Base-by-base conservation (phyloP, 2,113 vertebrate species). In the Raja brachyura region DNA sequence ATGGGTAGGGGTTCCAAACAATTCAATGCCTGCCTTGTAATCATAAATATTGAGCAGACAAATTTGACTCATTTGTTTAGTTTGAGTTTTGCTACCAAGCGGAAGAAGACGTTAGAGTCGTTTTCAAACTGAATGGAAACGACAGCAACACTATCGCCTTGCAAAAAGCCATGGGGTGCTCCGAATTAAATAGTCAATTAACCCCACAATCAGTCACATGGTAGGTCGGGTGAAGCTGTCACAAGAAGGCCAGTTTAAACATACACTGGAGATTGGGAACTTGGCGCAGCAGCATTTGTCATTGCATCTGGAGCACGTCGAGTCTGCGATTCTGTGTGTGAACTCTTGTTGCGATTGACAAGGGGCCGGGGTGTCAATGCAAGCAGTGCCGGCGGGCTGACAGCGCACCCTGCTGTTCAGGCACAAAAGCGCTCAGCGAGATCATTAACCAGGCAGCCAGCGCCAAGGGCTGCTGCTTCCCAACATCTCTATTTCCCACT, bases 371-470 rank as follows among this genome's bases (percentile, higher is more conserved):
- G n/a, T n/a, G n/a, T n/a, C n/a, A n/a, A 48, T 48, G 39, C 39
- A 48, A 48, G 39, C 39, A 48, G 39, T 48, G 39, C 39, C 90
- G 39, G 68, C 90, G 66, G 90, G 33, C 20, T 54, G 18, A 73
- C 31, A 92, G 90, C 90, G 90, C 90, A 14, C 90, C 70, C 90
- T 92, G 3, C 68, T 92, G 90, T 22, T 92, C 20, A 48, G 20
- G 25, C 54, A 11, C 0, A 14, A 5, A 33, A 73, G 48, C 4
- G 14, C 28, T 4, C 81, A 88, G 25, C 16, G 2, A 7, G 3
- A 18, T 1, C 20, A 54, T 54, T 9, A 39, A 79, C 39, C 39
- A 54, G 14, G 11, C 39, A 2, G 18, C 13, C 63, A 66, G 63
- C 63, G 63, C 63, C 63, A 66, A 66, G 13, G 63, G 16, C 16